These are phyloP conservation scores for Rachycentron canadum DNA, from an alignment of 2,797 vertebrate genomes.

Conservation along the genomic window DNA sequence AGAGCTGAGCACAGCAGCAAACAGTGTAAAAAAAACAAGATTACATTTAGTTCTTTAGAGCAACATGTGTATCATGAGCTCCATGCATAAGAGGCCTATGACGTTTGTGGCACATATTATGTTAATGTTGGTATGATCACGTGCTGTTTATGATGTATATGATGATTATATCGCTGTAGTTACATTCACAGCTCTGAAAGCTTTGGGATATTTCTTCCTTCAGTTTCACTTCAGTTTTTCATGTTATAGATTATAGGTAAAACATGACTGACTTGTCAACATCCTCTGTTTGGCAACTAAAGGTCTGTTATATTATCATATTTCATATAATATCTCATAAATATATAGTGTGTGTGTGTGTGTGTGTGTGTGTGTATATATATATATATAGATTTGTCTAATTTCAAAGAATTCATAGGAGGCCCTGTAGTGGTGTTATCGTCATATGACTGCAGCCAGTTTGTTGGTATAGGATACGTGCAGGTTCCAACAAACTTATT, in stretches of 20 bases:
- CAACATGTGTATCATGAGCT: constrained; percentile 9
- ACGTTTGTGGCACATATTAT: not conserved
- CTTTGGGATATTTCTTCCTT: constrained; percentile 12
- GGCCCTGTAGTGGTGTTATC: constrained; percentile 28
- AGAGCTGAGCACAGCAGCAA: constrained; percentile 18
- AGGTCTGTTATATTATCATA: not conserved
- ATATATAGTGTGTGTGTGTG: too few species aligned
- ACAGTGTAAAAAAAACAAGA: constrained; percentile 1
- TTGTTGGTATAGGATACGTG: too few species aligned
- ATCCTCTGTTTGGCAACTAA: not conserved
- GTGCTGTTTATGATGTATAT: not conserved
- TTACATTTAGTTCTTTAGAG: not conserved
- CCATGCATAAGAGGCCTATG: not conserved
- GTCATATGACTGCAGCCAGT: constrained; percentile 1
- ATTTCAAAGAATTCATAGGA: not conserved
- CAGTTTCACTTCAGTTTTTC: not conserved
- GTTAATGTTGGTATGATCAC: not conserved
- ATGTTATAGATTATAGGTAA: not conserved
- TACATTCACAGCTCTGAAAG: constrained; percentile 38
- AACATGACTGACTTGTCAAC: not conserved
- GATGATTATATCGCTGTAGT: not conserved
- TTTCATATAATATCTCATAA: too few species aligned
- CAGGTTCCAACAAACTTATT: not conserved
- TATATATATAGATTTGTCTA: not conserved
- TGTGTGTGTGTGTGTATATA: too few species aligned